phyloP scores from a whole-genome alignment of 1,140 invertebrate genomes.

The Mercenaria mercenaria region DNA sequence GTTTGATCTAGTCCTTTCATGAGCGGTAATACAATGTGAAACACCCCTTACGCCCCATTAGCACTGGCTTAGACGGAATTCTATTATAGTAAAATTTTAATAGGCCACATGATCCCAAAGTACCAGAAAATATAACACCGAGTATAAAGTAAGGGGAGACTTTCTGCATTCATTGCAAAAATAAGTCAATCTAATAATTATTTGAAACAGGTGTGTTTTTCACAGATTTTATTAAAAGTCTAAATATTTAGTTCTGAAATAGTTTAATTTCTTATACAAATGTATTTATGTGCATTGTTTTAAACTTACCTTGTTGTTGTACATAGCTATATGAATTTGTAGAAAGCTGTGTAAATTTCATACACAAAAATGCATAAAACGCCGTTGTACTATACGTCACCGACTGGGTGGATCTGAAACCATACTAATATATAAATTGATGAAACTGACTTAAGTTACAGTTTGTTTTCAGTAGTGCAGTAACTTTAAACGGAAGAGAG shows the following conservation, averaged over 20 bases:
- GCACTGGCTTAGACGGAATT: too few species aligned
- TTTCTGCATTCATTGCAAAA: background rate
- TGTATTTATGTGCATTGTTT: too few species aligned
- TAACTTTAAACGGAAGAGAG: too few species aligned
- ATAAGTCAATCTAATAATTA: too few species aligned
- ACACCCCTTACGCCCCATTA: too few species aligned
- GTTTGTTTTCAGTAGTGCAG: too few species aligned
- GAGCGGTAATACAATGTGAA: too few species aligned
- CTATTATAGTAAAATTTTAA: background rate
- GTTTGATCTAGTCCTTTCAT: too few species aligned
- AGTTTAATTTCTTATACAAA: too few species aligned
- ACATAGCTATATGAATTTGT: conserved; percentile 36
- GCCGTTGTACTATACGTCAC: background rate
- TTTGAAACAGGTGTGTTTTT: background rate
- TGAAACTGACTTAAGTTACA: too few species aligned
- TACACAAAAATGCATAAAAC: conserved; percentile 30
- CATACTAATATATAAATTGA: too few species aligned
- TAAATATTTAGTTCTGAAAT: too few species aligned
- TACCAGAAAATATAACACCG: background rate
- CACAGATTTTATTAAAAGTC: background rate
- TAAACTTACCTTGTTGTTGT: conserved; percentile 41
- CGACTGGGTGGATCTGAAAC: background rate
- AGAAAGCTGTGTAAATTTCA: conserved; percentile 22
- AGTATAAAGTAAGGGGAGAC: background rate
- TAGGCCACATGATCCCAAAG: background rate